Base-by-base conservation (phyloP, 2,888 invertebrate species). In the Julus scanicus region DNA sequence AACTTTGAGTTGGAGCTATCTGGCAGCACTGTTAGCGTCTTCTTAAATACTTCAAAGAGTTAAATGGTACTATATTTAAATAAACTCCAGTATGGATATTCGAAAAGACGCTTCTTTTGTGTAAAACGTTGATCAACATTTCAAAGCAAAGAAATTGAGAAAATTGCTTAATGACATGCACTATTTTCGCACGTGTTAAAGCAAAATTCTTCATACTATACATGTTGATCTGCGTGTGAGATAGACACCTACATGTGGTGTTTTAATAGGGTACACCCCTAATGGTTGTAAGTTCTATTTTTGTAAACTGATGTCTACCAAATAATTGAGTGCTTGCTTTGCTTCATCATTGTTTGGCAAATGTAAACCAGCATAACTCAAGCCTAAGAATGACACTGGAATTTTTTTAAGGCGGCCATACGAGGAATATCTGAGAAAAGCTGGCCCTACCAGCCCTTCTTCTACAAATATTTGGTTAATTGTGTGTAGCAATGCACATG, bases 281-380 rank as follows among this genome's bases (percentile, higher is more conserved):
- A 20, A 63, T 20, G 63, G 63, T 20, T 63, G 9, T 63, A 20
- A 63, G n/a, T 63, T 63, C 63, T 63, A 63, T 63, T 63, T 63
- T 20, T n/a, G 63, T 63, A 9, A 63, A 20, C 63, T 8, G 63
- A 63, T 63, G 63, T 63, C 20, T 63, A 20, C 63, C 63, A 63
- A 63, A 63, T 20, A 63, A 63, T 29, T 63, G 63, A n/a, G 20
- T 63, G 63, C 9, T 63, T 63, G 63, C 63, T 20, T 20, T 63
- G 63, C 63, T 20, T 63, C 63, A 63, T 63, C 63, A 63, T 63
- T 63, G 63, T 63, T 63, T 63, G 63, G 63, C 63, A 63, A 63
- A 63, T 20, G 63, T 63, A 20, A 63, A 63, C 63, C 20, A 63
- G 63, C 63, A 20, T 63, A 63, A 63, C 63, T 63, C 63, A 63